phyloP scores from a whole-genome alignment of 2,797 vertebrate species.

The Anolis apletophallus region DNA sequence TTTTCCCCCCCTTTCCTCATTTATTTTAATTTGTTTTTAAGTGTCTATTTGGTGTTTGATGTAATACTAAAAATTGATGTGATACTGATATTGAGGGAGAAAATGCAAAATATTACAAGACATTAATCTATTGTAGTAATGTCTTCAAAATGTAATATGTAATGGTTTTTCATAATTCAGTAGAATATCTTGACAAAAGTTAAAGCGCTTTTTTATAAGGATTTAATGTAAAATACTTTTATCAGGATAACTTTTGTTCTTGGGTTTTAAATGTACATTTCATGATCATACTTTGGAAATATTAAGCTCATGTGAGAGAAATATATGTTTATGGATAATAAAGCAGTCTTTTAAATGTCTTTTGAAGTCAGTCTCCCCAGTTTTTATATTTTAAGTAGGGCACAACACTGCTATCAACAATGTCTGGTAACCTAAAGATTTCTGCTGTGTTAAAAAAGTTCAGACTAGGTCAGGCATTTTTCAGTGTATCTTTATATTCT shows the following conservation, averaged over 20 bases:
- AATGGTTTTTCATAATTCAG: conserved; percentile 56
- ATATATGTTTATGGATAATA: conserved; percentile 6
- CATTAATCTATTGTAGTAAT: conserved; percentile 39
- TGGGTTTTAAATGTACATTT: conserved; percentile 52
- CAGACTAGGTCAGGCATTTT: conserved; percentile 74
- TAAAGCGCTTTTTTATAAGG: conserved; percentile 55
- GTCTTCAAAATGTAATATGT: conserved; percentile 47
- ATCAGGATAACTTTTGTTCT: conserved; percentile 52
- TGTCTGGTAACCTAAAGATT: conserved; percentile 60
- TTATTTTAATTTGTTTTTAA: not conserved
- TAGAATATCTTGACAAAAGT: conserved; percentile 41
- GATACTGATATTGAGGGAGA: too few relatives aligned
- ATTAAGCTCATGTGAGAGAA: conserved; percentile 39
- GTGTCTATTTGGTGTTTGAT: not conserved
- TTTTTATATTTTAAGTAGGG: conserved; percentile 38
- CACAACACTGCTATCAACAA: conserved; percentile 41
- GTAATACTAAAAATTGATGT: conserved; percentile 11
- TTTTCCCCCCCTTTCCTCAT: not conserved
- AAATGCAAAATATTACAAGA: not conserved
- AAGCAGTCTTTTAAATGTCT: conserved; percentile 33
- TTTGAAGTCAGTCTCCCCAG: conserved; percentile 32
- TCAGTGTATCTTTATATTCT: conserved; percentile 77
- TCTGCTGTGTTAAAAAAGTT: conserved; percentile 73
- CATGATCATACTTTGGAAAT: conserved; percentile 23
- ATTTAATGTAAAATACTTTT: conserved; percentile 64